These are phyloP conservation scores for Cynopterus sphinx DNA, from an alignment of 2,797 vertebrate genomes.

Conservation along the genomic window DNA sequence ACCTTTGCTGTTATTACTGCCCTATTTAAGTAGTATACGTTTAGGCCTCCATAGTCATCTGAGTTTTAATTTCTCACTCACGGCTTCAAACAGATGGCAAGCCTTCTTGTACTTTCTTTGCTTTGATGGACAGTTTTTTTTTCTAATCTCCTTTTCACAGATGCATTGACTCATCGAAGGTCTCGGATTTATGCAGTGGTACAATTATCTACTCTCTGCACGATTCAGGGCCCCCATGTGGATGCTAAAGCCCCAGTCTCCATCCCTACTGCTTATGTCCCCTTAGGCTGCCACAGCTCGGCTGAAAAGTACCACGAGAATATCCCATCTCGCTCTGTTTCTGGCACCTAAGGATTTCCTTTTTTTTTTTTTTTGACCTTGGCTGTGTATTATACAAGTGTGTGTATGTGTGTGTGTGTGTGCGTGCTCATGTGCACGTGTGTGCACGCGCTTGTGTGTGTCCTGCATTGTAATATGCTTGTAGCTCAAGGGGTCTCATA, in stretches of 20 bases:
- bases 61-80: not conserved
- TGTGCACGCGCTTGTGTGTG: not conserved
- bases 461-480: not conserved
- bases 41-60: not conserved
- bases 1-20: not conserved
- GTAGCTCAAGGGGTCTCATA: not conserved
- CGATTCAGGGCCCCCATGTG: no score
- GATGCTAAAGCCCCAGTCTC: not conserved
- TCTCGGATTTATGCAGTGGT: not conserved
- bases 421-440: rapidly evolving
- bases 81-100: conserved; percentile 11
- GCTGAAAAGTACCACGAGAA: not conserved
- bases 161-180: not conserved
- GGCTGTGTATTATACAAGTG: not conserved
- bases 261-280: not conserved
- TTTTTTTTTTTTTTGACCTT: not conserved
- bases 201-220: not conserved
- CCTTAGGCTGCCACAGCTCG: not conserved
- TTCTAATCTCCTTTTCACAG: conserved; percentile 34
- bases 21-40: not conserved
- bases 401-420: no score
- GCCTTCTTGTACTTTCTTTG: not conserved
- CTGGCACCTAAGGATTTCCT: not conserved
- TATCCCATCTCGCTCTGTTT: not conserved
- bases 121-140: conserved; percentile 35